Conservation (phyloP, 30 jellyfish, hydroid and myxozoan genomes). For the Mastigias papua region DNA sequence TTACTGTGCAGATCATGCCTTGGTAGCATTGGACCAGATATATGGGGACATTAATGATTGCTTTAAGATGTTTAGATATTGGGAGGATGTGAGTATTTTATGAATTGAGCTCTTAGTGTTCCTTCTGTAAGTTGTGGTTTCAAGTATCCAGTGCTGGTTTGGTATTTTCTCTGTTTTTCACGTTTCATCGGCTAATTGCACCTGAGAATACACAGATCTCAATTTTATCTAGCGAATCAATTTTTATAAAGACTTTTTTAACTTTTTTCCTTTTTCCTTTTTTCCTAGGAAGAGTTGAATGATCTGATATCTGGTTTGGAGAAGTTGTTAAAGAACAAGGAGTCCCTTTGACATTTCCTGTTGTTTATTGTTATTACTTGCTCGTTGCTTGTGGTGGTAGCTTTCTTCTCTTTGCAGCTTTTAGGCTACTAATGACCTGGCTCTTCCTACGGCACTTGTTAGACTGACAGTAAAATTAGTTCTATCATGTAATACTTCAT, state of each 20-base stretch:
- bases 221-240: background rate
- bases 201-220: background rate
- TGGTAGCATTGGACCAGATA: background rate
- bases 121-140: background rate
- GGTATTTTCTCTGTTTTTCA: background rate
- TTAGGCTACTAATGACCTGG: too few species aligned
- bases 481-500: too few species aligned
- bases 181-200: background rate
- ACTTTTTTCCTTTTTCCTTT: background rate
- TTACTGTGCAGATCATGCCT: slow-evolving; percentile 22
- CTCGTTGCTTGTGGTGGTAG: too few species aligned
- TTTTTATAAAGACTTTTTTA: too few species aligned
- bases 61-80: background rate
- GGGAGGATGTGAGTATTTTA: slow-evolving; percentile 23
- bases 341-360: too few species aligned
- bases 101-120: too few species aligned
- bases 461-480: too few species aligned
- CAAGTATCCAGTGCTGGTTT: background rate
- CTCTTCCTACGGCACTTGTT: too few species aligned
- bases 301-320: background rate
- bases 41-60: background rate
- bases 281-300: background rate
- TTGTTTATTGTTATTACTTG: too few species aligned
- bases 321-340: background rate
- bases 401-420: too few species aligned